Base-by-base conservation (phyloP, 2,888 invertebrate species). In the Eupsilia transversa region DNA sequence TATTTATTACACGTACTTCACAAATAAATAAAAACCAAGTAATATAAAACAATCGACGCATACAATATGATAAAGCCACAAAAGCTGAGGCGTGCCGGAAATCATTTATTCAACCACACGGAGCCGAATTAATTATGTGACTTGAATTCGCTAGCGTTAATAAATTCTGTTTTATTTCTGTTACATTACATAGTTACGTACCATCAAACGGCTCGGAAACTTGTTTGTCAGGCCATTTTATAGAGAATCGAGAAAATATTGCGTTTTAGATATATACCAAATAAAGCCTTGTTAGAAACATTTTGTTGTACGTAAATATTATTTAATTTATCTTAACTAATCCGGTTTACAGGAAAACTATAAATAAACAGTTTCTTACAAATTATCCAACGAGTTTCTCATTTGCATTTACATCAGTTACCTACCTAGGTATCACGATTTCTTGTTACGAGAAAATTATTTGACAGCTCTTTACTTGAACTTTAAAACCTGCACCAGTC, bases 21-120 rank as follows among this genome's bases (percentile, higher is more conserved):
- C 12, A 33, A 74, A 74, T 82, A 71, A 79, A 77, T 77, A 70
- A 59, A 70, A 60, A 77, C 27, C 54, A 14, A 64, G 63, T 72
- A 65, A 56, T 61, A 71, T 74, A 27, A 68, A 82, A 74, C 70
- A 79, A 80, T 79, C 67, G 65, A 69, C 66, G 57, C 64, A 73
- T 72, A 68, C 63, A 69, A 74, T 80, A 73, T 82, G 49, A 75
- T 79, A 82, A 75, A 71, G 60, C 78, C 77, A 77, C 83, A 79
- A 85, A 86, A 80, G 65, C 74, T 79, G 84, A 91, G 90, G 91
- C 90, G 92, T 92, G 91, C 93, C 93, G 93, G 93, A 93, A 92
- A 89, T 84, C 66, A 87, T 88, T 84, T 84, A 82, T 82, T 73
- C 72, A 86, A 79, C 68, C 66, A 81, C 66, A 81, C 84, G 84